A percentile compares a stretch with the other conserved stretches of the same genome.
Evolutionary conservation across 1,140 invertebrate species (phyloP).

Genomic region (Leptoteleia sp.): DNA sequence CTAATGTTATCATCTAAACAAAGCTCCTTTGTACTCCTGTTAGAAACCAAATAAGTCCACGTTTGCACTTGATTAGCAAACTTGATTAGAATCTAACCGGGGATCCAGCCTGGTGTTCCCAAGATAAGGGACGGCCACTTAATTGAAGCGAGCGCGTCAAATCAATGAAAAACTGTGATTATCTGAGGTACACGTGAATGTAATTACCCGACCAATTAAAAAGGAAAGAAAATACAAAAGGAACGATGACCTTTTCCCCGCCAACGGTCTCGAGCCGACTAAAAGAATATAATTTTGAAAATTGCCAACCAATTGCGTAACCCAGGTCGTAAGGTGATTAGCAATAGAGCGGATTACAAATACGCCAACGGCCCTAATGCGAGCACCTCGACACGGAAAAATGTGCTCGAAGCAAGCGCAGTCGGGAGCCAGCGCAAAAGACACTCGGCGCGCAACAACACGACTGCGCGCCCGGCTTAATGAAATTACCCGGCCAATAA

Average conservation of each 20-base stretch:
- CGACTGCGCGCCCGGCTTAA: conserved; percentile 16
- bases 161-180: conserved; percentile 16
- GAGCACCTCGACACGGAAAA: no score
- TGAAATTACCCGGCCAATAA: conserved; percentile 20
- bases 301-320: no score
- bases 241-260: no score
- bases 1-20: conserved; percentile 49
- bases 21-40: conserved; percentile 45
- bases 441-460: neutral
- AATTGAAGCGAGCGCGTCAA: conserved; percentile 32
- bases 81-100: conserved; percentile 38
- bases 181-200: conserved; percentile 1
- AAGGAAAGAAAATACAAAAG: no score
- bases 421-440: conserved; percentile 9
- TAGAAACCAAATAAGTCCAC: conserved; percentile 42
- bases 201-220: neutral
- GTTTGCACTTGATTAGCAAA: conserved; percentile 60
- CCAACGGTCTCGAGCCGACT: no score
- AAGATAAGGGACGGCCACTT: conserved; percentile 39
- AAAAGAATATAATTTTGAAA: no score
- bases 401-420: no score
- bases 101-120: conserved; percentile 9
- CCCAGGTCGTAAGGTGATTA: no score
- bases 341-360: no score
- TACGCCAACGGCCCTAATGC: no score